These are phyloP conservation scores for Procapra przewalskii DNA, from an alignment of 2,113 vertebrate genomes.

Conservation along the genomic window DNA sequence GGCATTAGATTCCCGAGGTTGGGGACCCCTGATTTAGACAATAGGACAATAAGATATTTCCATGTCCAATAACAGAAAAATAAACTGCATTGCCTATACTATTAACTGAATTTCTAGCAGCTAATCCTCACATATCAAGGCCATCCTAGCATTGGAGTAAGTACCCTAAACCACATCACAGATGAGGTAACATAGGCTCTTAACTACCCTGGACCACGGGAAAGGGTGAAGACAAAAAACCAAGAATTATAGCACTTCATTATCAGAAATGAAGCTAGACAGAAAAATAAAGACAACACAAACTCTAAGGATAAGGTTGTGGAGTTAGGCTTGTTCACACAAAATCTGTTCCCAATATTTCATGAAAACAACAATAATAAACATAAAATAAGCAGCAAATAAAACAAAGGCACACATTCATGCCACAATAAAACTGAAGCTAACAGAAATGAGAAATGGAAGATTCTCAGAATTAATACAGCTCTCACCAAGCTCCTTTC, in stretches of 20 bases:
- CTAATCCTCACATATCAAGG: neutral
- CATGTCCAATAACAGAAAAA: neutral
- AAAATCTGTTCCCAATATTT: neutral
- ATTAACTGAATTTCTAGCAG: constrained; percentile 3
- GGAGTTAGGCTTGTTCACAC: neutral
- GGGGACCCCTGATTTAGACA: neutral
- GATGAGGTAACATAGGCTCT: neutral
- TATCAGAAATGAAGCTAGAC: neutral
- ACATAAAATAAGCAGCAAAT: neutral
- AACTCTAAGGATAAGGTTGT: neutral
- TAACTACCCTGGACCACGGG: neutral
- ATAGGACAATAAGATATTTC: neutral
- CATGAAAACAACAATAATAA: neutral
- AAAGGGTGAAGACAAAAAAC: neutral
- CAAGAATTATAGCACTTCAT: neutral
- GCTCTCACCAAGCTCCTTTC: neutral
- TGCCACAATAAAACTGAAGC: neutral
- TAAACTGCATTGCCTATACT: neutral
- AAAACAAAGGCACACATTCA: neutral
- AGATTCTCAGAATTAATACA: neutral
- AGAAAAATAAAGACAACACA: neutral
- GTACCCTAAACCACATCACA: neutral
- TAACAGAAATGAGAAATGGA: constrained; percentile 22
- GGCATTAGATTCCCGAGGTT: neutral
- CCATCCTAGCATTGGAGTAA: neutral